Percentiles rank a stretch among this genome's conserved stretches.
Evolutionary conservation across 2,888 invertebrate genomes (phyloP).

Genomic region (Saturnia pavonia): DNA sequence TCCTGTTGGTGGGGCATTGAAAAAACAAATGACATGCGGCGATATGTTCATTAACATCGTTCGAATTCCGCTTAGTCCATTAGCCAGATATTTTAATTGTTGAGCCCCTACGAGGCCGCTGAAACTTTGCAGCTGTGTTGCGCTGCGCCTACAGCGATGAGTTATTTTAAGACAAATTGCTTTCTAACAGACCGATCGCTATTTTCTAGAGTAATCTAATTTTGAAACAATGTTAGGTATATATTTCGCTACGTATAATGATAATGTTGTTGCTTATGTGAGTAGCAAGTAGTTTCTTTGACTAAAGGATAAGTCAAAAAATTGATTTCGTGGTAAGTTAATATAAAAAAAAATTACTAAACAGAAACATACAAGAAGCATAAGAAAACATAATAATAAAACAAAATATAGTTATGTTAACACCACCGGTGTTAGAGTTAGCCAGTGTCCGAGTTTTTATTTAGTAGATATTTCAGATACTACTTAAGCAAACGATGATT

Average conservation of each 20-base stretch:
- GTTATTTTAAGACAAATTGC: constrained; percentile 79
- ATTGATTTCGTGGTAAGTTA: no score
- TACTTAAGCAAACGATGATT: no score
- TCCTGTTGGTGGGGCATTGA: constrained; percentile 45
- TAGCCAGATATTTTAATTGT: constrained; percentile 81
- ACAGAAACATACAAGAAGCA: no score
- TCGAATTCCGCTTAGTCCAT: constrained; percentile 74
- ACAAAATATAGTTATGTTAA: no score
- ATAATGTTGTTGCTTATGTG: neutral
- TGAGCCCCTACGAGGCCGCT: constrained; percentile 53
- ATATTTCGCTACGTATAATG: constrained; percentile 8
- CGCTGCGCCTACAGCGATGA: constrained; percentile 63
- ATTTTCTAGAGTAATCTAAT: constrained; percentile 47
- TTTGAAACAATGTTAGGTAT: constrained; percentile 16
- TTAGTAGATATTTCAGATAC: no score
- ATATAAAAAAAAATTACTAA: no score
- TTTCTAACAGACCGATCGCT: constrained; percentile 58
- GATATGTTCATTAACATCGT: constrained; percentile 78
- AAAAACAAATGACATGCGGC: constrained; percentile 64
- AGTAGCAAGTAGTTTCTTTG: no score
- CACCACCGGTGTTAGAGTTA: no score
- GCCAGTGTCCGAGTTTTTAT: no score
- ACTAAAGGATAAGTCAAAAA: no score
- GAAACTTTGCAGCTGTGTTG: constrained; percentile 74
- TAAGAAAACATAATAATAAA: no score